These are phyloP conservation scores for Drosophila pegasa DNA, from an alignment of 2,888 invertebrate genomes.

Conservation along the genomic window DNA sequence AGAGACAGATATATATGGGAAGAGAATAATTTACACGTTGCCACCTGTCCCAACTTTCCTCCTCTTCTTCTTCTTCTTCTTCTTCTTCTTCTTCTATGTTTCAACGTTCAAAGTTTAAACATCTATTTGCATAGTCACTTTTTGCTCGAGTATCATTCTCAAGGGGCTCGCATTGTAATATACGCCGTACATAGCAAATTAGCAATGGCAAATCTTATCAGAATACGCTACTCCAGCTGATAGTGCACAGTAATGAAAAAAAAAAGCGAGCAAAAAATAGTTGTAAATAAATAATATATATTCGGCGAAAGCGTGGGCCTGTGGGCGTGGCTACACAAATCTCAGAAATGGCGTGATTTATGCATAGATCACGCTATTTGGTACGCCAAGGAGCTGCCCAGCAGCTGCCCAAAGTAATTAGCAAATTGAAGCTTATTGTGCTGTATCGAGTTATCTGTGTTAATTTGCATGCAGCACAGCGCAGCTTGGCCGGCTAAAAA, in stretches of 20 bases:
- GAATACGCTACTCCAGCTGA: constrained; percentile 25
- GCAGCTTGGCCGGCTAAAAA: neutral
- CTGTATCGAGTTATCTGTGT: constrained; percentile 17
- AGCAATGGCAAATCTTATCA: constrained; percentile 65
- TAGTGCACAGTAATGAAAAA: constrained; percentile 21
- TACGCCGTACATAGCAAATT: constrained; percentile 25
- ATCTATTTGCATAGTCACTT: constrained; percentile 32
- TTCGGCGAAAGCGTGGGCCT: constrained; percentile 50
- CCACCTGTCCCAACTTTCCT: constrained; percentile 24
- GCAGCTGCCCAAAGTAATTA: constrained; percentile 21
- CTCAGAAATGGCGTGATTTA: constrained; percentile 56
- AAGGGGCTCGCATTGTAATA: constrained; percentile 43
- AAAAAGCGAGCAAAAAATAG: constrained; percentile 11
- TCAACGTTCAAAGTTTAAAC: constrained; percentile 61
- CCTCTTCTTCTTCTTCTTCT: neutral
- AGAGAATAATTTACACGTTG: constrained; percentile 37
- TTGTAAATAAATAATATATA: constrained; percentile 17
- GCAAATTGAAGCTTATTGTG: constrained; percentile 34
- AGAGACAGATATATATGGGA: constrained; percentile 2
- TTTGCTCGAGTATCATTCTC: constrained; percentile 48
- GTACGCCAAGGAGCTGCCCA: constrained; percentile 22
- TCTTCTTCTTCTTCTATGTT: too few species aligned
- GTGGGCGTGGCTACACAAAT: constrained; percentile 27
- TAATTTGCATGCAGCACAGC: constrained; percentile 27
- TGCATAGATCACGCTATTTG: constrained; percentile 41